Conservation (phyloP, 1,140 invertebrate genomes). For the Macrobrachium nipponense region DNA sequence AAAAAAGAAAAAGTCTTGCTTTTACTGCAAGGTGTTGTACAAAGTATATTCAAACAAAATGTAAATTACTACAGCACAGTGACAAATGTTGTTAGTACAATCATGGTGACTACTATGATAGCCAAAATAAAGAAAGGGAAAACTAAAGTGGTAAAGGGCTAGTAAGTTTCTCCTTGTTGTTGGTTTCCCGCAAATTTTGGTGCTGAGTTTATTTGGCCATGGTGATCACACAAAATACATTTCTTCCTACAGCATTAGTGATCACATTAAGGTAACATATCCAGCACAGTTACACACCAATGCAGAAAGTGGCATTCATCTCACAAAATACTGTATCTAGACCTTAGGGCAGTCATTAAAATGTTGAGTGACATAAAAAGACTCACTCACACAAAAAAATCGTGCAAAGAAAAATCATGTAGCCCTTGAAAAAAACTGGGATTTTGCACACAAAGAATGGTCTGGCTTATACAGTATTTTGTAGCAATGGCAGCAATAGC, state of each 20-base stretch:
- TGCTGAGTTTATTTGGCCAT: slow-evolving; percentile 33
- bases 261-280: slow-evolving; percentile 29
- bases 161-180: slow-evolving; percentile 23
- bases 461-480: slow-evolving; percentile 51
- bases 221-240: slow-evolving; percentile 6
- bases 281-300: slow-evolving; percentile 55
- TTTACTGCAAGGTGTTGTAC: slow-evolving; percentile 24
- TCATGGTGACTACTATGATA: slow-evolving; percentile 14
- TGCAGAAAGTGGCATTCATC: slow-evolving; percentile 54
- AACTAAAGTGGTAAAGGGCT: slow-evolving; percentile 1
- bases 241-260: no score
- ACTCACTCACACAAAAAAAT: slow-evolving; percentile 46
- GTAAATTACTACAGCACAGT: slow-evolving; percentile 5
- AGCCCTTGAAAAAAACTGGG: slow-evolving; percentile 33
- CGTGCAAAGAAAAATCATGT: slow-evolving; percentile 53
- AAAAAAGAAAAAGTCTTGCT: neutral
- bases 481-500: slow-evolving; percentile 43
- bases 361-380: slow-evolving; percentile 20
- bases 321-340: slow-evolving; percentile 57
- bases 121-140: slow-evolving; percentile 2
- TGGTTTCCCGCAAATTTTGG: slow-evolving; percentile 33
- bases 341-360: slow-evolving; percentile 12
- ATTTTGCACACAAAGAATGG: no score
- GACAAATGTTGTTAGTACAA: slow-evolving; percentile 23
- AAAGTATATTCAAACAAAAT: slow-evolving; percentile 20